Base-by-base conservation (phyloP, 2,113 vertebrate genomes). In the Phalacrocorax brasilianus region DNA sequence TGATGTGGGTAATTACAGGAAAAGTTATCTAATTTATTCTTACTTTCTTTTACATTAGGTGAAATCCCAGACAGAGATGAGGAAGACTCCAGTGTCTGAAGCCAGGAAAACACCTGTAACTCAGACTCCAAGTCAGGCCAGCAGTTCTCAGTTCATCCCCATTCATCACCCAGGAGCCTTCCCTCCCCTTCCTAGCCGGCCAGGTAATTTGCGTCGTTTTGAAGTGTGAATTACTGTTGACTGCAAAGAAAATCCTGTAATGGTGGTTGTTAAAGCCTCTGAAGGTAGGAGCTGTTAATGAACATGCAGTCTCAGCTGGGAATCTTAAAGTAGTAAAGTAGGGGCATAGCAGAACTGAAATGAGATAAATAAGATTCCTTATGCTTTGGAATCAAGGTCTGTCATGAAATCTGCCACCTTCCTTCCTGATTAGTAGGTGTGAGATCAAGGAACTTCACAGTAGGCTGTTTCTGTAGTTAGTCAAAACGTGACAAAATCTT, bases 141-240 rank as follows among this genome's bases (percentile, higher is more conserved):
- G 98, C 98, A 99, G 98, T 63, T 99, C 99, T 67, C 99, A 99
- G 98, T 99, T 99, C 97, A 99, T 99, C 98, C 99, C 99, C 63
- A 99, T 99, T 94, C 99, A 99, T 91, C 99, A 99, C 83, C 99
- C 99, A 75, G 99, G 99, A 98, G 99, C 99, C 76, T 99, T 99
- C 94, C 99, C 99, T 9, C 99, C 99, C 16, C 98, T 99, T 91
- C 99, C 99, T 78, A 99, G 99, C 97, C 97, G 99, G 32, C 99
- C 99, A 90, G 99, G 99, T 99, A 98, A 95, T 73, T 55, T 79
- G 47, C 8, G 4, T 42, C 0, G 0, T 40, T 92, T 55, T 72
- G 30, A 84, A 88, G 32, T 40, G n/a, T 53, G 24, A 30, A 72
- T 83, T 94, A 21, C 27, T 58, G 32, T 65, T 92, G 72, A 13